Evolutionary conservation across 1,140 invertebrate species (phyloP), one percentile per base, ranked within the genome.

Genomic region (Thalassaphorura encarpata): DNA sequence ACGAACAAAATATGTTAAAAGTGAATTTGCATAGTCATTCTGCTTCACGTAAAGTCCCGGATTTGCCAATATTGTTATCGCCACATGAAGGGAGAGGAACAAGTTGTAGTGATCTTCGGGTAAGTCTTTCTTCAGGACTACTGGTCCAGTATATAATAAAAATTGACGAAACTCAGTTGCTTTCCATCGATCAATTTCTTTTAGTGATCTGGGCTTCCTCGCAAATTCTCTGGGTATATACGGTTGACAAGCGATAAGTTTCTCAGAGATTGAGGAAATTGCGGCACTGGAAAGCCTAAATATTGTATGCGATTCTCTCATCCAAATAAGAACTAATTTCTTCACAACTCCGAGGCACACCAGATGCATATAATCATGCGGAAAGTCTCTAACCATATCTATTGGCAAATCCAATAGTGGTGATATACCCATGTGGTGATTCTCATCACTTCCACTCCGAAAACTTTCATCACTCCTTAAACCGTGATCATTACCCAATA

Each of bases 131-230:
- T 67, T 67, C 28, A 74, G 56, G 28, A 70, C 67, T 29, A 72
- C 59, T 41, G 69, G 66, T 16, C 72, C 74, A 24, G 68, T 67
- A 63, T 75, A 75, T 5, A 74, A 52, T 23, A 76, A 50, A 68
- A 75, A 74, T 42, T 69, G 67, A 19, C 73, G 61, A 64, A 73
- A 73, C 62, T 76, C 73, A 23, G 73, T 76, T 8, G 72, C 73
- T 67, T 76, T 76, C 69, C 69, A 75, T 15, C 62, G 27, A 5
- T 69, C 64, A 36, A 71, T 18, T 28, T 72, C 67, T 5, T 41
- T 39, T 8, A 72, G 50, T 31, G 56, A 40, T 19, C 70, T 33
- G 19, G 68, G 67, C 50, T 69, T 68, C 51, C 72, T 58, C 8
- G 58, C 40, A 61, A 71, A 72, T 50, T 71, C 67, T 29, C 18